Evolutionary conservation across 2,113 vertebrate genomes (phyloP).

Genomic region (Caloenas nicobarica): DNA sequence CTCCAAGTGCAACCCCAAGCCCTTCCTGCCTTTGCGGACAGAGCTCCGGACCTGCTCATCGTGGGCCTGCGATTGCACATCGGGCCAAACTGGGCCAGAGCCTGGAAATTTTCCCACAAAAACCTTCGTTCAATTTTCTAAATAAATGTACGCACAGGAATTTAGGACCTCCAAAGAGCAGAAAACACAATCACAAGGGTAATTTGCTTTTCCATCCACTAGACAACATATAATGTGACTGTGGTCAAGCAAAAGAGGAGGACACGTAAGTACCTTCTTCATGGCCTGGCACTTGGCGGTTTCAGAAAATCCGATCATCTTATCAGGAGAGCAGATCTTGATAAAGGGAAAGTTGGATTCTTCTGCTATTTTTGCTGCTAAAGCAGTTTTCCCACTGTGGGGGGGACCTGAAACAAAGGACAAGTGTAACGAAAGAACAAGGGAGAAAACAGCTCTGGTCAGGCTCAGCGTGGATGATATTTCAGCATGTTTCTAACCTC

Average conservation of each 20-base stretch:
- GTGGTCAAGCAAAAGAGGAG: not conserved
- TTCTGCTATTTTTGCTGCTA: slow-evolving; percentile 94
- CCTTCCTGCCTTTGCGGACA: not conserved
- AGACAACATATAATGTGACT: not conserved
- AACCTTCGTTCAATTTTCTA: not conserved
- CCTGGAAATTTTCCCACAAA: not conserved
- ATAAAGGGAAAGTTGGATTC: slow-evolving; percentile 98
- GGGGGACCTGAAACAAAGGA: slow-evolving; percentile 84
- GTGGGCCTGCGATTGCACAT: too few relatives aligned
- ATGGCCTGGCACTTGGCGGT: slow-evolving; percentile 98
- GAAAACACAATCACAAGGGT: not conserved
- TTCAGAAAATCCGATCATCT: slow-evolving; percentile 97
- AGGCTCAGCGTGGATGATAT: not conserved
- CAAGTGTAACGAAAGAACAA: not conserved
- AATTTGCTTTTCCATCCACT: not conserved
- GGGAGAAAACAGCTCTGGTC: not conserved
- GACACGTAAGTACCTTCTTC: slow-evolving; percentile 84
- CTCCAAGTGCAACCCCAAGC: not conserved
- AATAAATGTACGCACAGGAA: not conserved
- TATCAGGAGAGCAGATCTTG: slow-evolving; percentile 98
- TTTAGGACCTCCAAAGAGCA: not conserved
- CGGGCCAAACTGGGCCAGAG: not conserved
- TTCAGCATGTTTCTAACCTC: not conserved
- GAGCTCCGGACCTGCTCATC: not conserved
- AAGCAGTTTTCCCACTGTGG: slow-evolving; percentile 93